Conservation (phyloP, 2,888 invertebrate genomes). For the Rotaria socialis region DNA sequence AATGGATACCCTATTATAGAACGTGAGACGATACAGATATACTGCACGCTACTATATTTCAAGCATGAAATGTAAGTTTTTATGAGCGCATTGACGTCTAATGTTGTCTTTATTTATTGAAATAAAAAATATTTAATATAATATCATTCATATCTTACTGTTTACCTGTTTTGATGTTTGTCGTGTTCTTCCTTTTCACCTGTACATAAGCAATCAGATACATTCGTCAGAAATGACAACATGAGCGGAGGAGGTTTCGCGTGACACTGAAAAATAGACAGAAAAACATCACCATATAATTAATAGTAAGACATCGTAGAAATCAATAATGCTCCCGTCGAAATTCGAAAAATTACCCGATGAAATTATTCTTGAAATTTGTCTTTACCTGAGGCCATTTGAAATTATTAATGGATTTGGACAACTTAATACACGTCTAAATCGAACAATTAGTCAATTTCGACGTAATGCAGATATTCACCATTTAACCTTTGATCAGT, state of each 20-base stretch:
- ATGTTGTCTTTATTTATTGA: not conserved
- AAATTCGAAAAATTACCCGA: not conserved
- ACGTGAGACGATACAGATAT: too few species aligned
- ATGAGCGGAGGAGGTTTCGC: not conserved
- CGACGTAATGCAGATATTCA: not conserved
- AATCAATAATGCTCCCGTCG: not conserved
- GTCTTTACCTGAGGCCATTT: not conserved
- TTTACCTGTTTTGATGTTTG: conserved; percentile 18
- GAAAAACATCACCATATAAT: not conserved
- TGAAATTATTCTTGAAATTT: conserved; percentile 4
- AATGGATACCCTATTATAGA: too few species aligned
- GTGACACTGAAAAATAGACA: not conserved
- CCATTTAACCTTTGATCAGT: not conserved
- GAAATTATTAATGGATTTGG: not conserved
- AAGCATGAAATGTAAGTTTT: too few species aligned
- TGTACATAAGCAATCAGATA: not conserved
- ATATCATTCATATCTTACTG: not conserved
- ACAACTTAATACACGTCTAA: not conserved
- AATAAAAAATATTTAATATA: too few species aligned
- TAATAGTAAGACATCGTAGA: not conserved
- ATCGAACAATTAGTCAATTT: not conserved
- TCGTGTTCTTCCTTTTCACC: not conserved
- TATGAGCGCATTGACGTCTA: not conserved
- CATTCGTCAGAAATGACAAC: not conserved
- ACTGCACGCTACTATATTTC: too few species aligned